Evolutionary conservation across 2,797 vertebrate genomes (phyloP).

Genomic region (Muscicapa striata): DNA sequence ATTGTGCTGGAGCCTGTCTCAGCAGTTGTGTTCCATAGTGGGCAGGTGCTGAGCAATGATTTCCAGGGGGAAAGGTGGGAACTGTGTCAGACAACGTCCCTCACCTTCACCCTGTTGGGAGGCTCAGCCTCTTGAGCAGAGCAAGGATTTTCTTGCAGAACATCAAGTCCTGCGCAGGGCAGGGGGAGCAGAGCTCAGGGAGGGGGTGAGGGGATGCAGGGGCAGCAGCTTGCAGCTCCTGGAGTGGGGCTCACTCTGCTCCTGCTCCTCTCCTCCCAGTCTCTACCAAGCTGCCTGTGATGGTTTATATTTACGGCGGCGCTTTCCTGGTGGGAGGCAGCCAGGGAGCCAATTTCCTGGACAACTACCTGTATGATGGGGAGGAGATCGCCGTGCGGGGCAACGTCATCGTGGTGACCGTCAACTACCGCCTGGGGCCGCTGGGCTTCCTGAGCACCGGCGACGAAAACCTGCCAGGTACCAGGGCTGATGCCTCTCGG

Average conservation of each 20-base stretch:
- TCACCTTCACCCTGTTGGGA: not conserved
- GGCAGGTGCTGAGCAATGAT: not conserved
- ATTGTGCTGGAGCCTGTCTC: not conserved
- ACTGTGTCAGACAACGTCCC: not conserved
- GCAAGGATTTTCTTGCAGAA: not conserved
- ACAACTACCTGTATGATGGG: constrained; percentile 88
- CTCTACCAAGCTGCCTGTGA: constrained; percentile 87
- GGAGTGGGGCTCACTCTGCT: not conserved
- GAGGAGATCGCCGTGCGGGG: constrained; percentile 88
- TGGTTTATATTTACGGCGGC: constrained; percentile 91
- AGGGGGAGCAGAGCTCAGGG: rapidly evolving
- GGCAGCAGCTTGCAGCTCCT: not conserved
- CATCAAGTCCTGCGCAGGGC: not conserved
- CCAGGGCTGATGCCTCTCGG: not conserved
- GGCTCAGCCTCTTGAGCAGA: not conserved
- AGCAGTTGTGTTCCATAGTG: not conserved
- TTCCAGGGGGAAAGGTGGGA: not conserved
- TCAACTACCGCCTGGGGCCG: constrained; percentile 89
- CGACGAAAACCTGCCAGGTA: constrained; percentile 86
- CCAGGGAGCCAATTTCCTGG: constrained; percentile 85
- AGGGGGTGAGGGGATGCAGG: not conserved
- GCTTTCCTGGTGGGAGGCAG: constrained; percentile 83
- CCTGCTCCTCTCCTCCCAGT: constrained; percentile 71
- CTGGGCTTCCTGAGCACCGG: constrained; percentile 95
- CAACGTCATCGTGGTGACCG: constrained; percentile 91